A percentile compares a stretch with the other conserved stretches of the same genome.
Conservation (phyloP, 2,113 vertebrate species). For the Seriola aureovittata region DNA sequence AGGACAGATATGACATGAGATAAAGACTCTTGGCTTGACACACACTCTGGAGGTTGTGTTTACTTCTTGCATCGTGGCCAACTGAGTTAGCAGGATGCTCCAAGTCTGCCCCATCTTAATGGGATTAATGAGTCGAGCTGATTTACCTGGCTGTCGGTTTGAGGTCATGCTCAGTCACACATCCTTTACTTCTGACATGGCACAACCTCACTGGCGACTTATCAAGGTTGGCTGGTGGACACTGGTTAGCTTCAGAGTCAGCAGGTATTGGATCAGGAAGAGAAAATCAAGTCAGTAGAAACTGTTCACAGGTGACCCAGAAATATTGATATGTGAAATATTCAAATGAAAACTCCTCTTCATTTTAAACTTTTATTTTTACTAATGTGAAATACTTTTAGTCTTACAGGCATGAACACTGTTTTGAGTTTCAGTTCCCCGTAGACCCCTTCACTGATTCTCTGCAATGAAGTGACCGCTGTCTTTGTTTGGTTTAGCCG, state of each 20-base stretch:
- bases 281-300: not conserved
- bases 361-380: not conserved
- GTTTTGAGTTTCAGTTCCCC: constrained; percentile 15
- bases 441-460: not conserved
- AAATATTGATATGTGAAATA: not conserved
- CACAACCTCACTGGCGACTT: not conserved
- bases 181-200: constrained; percentile 3
- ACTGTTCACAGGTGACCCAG: not conserved
- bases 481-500: constrained; percentile 11
- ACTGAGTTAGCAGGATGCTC: not conserved
- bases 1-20: not conserved
- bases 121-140: constrained; percentile 3
- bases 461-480: constrained; percentile 1
- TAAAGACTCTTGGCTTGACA: not conserved
- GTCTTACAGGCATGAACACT: not conserved
- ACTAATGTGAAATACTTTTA: not conserved
- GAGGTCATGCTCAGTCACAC: constrained; percentile 4
- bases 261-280: not conserved
- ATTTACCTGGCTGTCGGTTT: not conserved
- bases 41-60: not conserved
- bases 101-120: not conserved
- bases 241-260: not conserved
- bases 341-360: not conserved
- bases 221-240: not conserved
- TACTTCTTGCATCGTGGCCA: not conserved